These are phyloP conservation scores for Trichogramma dendrolimi DNA, from an alignment of 2,888 invertebrate genomes.

Conservation along the genomic window DNA sequence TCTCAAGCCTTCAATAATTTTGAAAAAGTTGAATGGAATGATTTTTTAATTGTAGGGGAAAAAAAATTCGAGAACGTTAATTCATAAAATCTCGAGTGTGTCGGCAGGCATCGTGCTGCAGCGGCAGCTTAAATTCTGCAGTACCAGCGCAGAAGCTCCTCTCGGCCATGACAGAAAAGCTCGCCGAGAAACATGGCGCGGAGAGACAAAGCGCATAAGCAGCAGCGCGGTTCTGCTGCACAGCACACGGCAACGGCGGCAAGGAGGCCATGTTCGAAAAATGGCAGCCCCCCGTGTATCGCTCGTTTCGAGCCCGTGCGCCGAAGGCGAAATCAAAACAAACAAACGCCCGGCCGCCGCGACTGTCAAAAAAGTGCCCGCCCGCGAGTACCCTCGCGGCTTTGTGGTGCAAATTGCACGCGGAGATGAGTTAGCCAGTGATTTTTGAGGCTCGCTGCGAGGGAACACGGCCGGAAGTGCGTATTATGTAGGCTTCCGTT, in stretches of 20 bases:
- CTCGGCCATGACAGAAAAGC: constrained; percentile 19
- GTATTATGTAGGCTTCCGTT: not conserved
- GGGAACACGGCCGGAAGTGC: not conserved
- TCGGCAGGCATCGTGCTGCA: not conserved
- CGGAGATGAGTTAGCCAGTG: too few species aligned
- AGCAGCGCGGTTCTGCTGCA: too few species aligned
- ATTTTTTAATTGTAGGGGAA: too few species aligned
- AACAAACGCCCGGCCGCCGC: constrained; percentile 38
- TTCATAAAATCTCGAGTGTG: not conserved
- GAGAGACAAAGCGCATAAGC: not conserved
- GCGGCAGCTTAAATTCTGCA: not conserved
- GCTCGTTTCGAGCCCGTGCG: not conserved
- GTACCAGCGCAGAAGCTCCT: not conserved
- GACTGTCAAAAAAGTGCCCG: not conserved
- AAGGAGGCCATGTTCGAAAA: constrained; percentile 60
- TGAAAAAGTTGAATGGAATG: too few species aligned
- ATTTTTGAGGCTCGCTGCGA: not conserved
- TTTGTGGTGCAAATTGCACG: too few species aligned
- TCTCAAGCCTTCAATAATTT: too few species aligned
- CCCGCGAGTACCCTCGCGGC: not conserved
- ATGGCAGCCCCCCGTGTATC: constrained; percentile 59
- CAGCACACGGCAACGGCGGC: constrained; percentile 44
- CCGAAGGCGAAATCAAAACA: constrained; percentile 52
- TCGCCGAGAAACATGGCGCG: constrained; percentile 15
- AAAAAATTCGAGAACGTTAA: not conserved